Percentiles rank a stretch among this genome's conserved stretches.
phyloP scores from a whole-genome alignment of 2,797 vertebrate genomes.

The Poliocrania exsul region DNA sequence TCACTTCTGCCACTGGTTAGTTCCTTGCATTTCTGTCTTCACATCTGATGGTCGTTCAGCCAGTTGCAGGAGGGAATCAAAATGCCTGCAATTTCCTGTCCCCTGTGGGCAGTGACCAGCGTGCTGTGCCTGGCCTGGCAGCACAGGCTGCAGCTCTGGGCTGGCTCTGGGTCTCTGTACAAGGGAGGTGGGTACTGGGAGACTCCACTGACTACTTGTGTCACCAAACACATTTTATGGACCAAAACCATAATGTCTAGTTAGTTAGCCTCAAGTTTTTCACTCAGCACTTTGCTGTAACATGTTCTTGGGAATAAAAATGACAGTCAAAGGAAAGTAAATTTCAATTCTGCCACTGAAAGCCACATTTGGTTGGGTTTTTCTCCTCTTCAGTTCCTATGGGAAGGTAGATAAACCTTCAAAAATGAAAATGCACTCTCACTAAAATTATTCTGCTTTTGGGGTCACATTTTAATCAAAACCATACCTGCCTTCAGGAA shows the following conservation, averaged over 20 bases:
- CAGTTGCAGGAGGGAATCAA: background rate
- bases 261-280: conserved; percentile 57
- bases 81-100: background rate
- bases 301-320: conserved; percentile 60
- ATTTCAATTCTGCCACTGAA: conserved; percentile 56
- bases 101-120: fast-evolving
- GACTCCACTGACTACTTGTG: background rate
- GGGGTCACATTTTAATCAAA: conserved; percentile 78
- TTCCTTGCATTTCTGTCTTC: background rate
- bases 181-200: background rate
- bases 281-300: background rate
- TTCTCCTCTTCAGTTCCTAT: conserved; percentile 12
- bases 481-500: conserved; percentile 69
- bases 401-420: conserved; percentile 58
- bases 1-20: background rate
- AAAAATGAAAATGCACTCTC: conserved; percentile 48
- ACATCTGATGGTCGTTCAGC: fast-evolving
- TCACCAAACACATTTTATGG: conserved; percentile 4
- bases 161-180: background rate
- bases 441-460: conserved; percentile 67
- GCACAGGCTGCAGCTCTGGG: background rate
- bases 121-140: fast-evolving
- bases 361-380: background rate
- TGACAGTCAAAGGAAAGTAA: conserved; percentile 64
- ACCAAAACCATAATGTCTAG: conserved; percentile 5